Evolutionary conservation across 35 echinoderm and acorn worm species (phyloP), one percentile per base, ranked within the genome.

Genomic region (Anneissia japonica): DNA sequence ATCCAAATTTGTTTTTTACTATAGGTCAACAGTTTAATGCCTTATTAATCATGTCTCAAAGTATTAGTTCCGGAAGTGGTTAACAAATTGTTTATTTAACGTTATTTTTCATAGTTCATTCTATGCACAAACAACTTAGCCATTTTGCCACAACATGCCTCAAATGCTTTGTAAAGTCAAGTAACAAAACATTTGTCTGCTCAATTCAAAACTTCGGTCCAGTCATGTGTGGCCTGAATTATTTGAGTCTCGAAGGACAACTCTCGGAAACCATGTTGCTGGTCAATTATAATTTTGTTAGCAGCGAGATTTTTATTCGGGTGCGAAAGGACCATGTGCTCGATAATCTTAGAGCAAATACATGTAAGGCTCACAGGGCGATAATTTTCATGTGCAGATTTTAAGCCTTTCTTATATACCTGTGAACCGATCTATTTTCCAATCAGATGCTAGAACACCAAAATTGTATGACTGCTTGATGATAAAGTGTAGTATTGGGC

Each of bases 191-290:
- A 78, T 87, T n/a, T 16, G 89, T 91, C 45, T 91, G 83, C 35
- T 84, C 38, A 55, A 37, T 91, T 76, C 21, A 91, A 77, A 77
- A 75, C 37, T 38, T 26, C 37, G 31, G 89, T 35, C 82, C 83
- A 91, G 36, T 90, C 88, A 90, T 90, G 38, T 37, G 88, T 84
- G 14, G 82, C 35, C 36, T 37, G 5, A 19, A 90, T 39, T 26
- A 90, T 72, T 78, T 90, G 81, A 11, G 89, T 91, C 35, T 51
- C 77, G 32, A 77, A 83, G 72, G 84, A 86, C 2, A 91, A 33
- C 41, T 85, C 72, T 37, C 77, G 37, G 77, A 91, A 91, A 28
- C 89, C 89, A 73, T 91, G 89, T 77, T 91, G 89, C 35, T 91
- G 64, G 38, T 91, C 84, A 4, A 91, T 79, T 17, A 91, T n/a